phyloP scores from a whole-genome alignment of 1,140 invertebrate genomes.

The Plectus sambesii region DNA sequence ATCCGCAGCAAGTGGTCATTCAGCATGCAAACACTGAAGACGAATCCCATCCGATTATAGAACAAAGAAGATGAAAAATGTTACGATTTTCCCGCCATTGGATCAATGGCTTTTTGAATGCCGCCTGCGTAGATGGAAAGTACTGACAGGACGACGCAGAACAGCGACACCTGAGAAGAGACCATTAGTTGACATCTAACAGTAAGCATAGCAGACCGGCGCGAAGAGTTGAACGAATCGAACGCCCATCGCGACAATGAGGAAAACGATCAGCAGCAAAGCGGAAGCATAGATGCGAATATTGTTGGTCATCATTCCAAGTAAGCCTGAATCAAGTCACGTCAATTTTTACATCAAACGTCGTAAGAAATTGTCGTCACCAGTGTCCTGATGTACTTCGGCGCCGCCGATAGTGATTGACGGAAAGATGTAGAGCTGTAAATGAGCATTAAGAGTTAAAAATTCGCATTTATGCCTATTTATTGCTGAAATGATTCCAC shows the following conservation, averaged over 20 bases:
- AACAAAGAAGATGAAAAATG: background rate
- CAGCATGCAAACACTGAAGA: constrained; percentile 39
- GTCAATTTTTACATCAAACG: background rate
- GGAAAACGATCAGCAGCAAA: constrained; percentile 48
- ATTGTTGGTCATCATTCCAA: constrained; percentile 48
- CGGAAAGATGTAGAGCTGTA: constrained; percentile 52
- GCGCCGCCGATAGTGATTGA: constrained; percentile 48
- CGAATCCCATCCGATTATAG: background rate
- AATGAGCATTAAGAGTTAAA: constrained; percentile 15
- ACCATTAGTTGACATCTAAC: background rate
- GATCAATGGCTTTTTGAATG: constrained; percentile 38
- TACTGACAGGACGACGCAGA: constrained; percentile 52
- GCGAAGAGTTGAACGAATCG: constrained; percentile 52
- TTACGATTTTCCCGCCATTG: constrained; percentile 37
- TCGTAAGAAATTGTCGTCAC: too few relatives aligned
- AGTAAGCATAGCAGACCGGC: constrained; percentile 26
- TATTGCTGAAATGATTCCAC: constrained; percentile 1
- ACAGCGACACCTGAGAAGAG: constrained; percentile 45
- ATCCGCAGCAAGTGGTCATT: constrained; percentile 39
- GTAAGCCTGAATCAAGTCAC: constrained; percentile 24
- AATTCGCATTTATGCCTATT: background rate
- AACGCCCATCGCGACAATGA: constrained; percentile 52
- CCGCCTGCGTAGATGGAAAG: constrained; percentile 51
- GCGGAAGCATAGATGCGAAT: constrained; percentile 51
- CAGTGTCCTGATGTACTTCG: constrained; percentile 41